These are phyloP conservation scores for Mormoops blainvillei DNA, from an alignment of 2,113 vertebrate genomes.

Conservation along the genomic window DNA sequence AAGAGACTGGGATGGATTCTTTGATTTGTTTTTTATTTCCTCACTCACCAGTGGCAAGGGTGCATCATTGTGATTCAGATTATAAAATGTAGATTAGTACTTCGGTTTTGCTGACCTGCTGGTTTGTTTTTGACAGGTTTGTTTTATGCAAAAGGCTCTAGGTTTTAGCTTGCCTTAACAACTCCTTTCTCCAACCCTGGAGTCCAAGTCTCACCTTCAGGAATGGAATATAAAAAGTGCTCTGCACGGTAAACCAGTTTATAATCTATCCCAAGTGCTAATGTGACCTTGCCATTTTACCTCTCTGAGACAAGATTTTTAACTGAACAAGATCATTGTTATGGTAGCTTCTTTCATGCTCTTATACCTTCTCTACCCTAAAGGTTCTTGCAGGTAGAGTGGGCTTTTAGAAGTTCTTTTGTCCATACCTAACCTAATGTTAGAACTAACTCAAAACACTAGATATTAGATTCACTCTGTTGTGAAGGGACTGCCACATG, in stretches of 20 bases:
- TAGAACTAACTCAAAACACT: constrained; percentile 69
- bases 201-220: neutral
- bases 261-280: neutral
- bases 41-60: neutral
- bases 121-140: neutral
- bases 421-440: constrained; percentile 48
- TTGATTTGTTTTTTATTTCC: neutral
- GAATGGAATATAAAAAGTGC: neutral
- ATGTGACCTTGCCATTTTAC: neutral
- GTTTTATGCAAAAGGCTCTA: neutral
- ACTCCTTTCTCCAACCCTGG: neutral
- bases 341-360: neutral
- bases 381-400: neutral
- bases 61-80: neutral
- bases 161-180: neutral
- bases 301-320: neutral
- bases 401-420: neutral
- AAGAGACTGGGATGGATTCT: neutral
- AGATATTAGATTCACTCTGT: constrained; percentile 71
- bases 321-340: neutral
- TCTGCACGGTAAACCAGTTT: neutral
- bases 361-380: neutral
- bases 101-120: neutral
- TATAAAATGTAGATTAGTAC: neutral
- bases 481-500: constrained; percentile 76